Percentiles rank a stretch among this genome's conserved stretches.
phyloP scores from a whole-genome alignment of 2,113 vertebrate genomes.

The Vulpes ferrilata region DNA sequence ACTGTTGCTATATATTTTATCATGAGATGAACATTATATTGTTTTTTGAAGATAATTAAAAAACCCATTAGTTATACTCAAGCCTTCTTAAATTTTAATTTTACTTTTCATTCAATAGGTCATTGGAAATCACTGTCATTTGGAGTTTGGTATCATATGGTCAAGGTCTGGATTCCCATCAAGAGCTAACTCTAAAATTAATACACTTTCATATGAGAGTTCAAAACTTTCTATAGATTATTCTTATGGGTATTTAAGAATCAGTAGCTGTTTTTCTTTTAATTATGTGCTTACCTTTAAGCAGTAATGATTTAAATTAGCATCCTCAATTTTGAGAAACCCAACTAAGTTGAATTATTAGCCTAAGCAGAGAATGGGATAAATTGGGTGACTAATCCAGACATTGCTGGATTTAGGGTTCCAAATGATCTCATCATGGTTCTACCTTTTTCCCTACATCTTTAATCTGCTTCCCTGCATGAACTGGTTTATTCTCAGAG shows the following conservation, averaged over 20 bases:
- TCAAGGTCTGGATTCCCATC: background rate
- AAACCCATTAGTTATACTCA: background rate
- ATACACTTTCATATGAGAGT: background rate
- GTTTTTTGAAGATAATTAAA: background rate
- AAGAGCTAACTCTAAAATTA: background rate
- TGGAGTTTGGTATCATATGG: background rate
- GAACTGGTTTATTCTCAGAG: background rate
- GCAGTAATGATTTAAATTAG: background rate
- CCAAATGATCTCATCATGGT: background rate
- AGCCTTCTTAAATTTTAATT: background rate
- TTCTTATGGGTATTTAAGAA: background rate
- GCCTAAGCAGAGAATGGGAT: background rate
- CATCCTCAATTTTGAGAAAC: slow-evolving; percentile 12
- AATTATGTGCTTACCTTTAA: slow-evolving; percentile 31
- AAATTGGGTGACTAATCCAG: background rate
- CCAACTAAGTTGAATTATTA: background rate
- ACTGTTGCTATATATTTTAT: background rate
- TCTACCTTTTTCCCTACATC: background rate
- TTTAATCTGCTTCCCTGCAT: background rate
- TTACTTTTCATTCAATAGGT: background rate
- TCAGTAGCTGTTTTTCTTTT: background rate
- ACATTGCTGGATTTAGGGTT: background rate
- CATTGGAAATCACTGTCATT: background rate
- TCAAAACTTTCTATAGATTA: background rate
- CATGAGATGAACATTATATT: background rate